These are phyloP conservation scores for Psylliodes chrysocephalus DNA, from an alignment of 2,888 invertebrate species.

Conservation along the genomic window DNA sequence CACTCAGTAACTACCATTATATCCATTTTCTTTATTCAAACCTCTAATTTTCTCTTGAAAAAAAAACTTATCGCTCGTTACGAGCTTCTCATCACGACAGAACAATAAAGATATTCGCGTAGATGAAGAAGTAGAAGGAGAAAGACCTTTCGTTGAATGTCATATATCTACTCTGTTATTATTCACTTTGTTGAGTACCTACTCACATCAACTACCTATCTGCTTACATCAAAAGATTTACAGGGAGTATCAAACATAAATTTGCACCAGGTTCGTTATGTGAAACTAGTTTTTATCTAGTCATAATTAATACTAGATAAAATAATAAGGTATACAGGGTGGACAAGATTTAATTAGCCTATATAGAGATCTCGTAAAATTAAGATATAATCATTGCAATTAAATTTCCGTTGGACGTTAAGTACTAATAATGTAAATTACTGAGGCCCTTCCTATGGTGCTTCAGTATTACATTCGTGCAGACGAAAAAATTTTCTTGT, in stretches of 20 bases:
- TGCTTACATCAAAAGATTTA: background rate
- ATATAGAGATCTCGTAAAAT: no score
- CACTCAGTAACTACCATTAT: background rate
- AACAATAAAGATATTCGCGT: constrained; percentile 8
- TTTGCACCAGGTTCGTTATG: no score
- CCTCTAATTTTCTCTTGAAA: constrained; percentile 15
- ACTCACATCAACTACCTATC: background rate
- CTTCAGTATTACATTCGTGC: no score
- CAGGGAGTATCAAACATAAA: background rate
- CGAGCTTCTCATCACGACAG: constrained; percentile 17
- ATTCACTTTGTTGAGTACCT: background rate
- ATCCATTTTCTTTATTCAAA: constrained; percentile 2
- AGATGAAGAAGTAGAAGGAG: background rate
- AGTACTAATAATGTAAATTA: no score
- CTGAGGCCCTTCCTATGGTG: no score
- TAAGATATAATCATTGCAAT: no score
- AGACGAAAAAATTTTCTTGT: no score
- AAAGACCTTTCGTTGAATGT: constrained; percentile 27
- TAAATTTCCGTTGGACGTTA: no score
- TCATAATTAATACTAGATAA: no score
- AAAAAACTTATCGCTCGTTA: constrained; percentile 9
- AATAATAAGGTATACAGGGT: no score
- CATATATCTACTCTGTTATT: constrained; percentile 7
- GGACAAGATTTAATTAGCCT: no score
- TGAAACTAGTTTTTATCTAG: no score